Evolutionary conservation across 1,140 invertebrate species (phyloP).

Genomic region (Cydia splendana): DNA sequence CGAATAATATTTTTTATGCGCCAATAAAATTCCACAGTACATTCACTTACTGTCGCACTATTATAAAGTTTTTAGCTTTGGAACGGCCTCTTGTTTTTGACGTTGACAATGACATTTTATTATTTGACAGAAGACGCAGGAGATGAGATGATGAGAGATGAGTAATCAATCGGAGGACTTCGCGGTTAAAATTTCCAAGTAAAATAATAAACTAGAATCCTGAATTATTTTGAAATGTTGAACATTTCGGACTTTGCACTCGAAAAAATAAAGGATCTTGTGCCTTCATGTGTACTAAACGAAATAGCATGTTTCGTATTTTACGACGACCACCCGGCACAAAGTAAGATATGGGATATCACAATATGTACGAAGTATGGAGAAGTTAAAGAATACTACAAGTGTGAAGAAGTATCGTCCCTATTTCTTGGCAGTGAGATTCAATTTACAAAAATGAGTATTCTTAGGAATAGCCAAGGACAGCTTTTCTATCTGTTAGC

Average conservation of each 20-base stretch:
- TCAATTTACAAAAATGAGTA: conserved; percentile 46
- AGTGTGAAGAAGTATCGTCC: conserved; percentile 50
- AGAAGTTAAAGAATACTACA: conserved; percentile 58
- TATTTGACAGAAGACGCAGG: neutral
- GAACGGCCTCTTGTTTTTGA: too few relatives aligned
- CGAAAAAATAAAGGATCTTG: conserved; percentile 38
- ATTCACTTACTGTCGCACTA: too few relatives aligned
- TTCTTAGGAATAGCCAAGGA: conserved; percentile 55
- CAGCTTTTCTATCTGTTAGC: conserved; percentile 62
- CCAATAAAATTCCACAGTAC: too few relatives aligned
- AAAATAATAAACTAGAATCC: neutral
- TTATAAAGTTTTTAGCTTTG: too few relatives aligned
- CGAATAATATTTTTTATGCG: too few relatives aligned
- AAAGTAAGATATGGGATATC: conserved; percentile 53
- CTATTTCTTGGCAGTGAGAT: conserved; percentile 42
- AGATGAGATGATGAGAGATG: neutral
- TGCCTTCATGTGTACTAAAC: conserved; percentile 44
- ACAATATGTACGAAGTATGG: conserved; percentile 53
- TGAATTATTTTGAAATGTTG: conserved; percentile 2
- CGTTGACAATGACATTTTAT: neutral
- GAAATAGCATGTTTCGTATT: conserved; percentile 56
- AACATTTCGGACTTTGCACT: conserved; percentile 39
- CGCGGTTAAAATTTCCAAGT: neutral
- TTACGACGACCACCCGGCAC: conserved; percentile 64
- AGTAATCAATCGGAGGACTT: neutral